These are phyloP conservation scores for Grallaria varia DNA, from an alignment of 2,113 vertebrate genomes.

Conservation along the genomic window DNA sequence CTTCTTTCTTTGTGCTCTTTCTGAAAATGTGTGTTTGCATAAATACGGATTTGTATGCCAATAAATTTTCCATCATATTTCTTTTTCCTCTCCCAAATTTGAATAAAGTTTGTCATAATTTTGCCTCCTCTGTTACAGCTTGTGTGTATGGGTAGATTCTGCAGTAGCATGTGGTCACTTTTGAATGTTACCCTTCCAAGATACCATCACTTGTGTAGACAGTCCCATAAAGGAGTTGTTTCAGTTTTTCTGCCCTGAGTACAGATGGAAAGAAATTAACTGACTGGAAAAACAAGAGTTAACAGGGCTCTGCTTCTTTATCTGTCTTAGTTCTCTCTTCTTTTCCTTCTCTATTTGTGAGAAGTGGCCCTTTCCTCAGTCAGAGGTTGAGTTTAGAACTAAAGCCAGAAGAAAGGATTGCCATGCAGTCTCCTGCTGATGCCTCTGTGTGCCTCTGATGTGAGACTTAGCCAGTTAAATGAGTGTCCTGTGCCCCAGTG, in stretches of 20 bases:
- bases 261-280: neutral
- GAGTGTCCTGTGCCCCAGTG: fast-evolving
- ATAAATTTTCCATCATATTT: neutral
- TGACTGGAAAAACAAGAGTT: neutral
- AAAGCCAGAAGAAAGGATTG: neutral
- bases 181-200: neutral
- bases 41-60: neutral
- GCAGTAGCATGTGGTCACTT: neutral
- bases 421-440: neutral
- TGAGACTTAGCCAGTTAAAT: neutral
- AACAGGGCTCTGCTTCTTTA: neutral
- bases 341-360: neutral
- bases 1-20: neutral
- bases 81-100: neutral
- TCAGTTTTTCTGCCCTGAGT: neutral
- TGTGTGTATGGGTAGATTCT: fast-evolving
- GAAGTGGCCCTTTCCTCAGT: neutral
- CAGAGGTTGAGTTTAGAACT: neutral
- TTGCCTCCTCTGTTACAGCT: neutral
- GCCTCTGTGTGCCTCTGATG: neutral
- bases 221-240: neutral
- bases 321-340: neutral
- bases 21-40: neutral
- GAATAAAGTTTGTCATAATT: neutral
- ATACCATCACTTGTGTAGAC: neutral